phyloP scores from a whole-genome alignment of 1,140 invertebrate genomes.

The Lepidurus couesii region DNA sequence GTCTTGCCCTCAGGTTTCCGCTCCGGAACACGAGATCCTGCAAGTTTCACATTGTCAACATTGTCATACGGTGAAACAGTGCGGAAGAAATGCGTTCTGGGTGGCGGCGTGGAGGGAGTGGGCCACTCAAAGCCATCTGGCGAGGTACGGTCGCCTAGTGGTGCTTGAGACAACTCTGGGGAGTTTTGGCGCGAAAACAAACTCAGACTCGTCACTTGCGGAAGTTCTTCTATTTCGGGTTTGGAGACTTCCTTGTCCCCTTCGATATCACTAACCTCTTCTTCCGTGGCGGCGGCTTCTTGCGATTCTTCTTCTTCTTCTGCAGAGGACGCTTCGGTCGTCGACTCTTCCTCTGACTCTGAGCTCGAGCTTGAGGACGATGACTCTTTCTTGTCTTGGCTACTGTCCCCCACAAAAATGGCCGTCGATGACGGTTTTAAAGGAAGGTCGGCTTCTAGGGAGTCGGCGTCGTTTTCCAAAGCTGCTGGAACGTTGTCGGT shows the following conservation, averaged over 20 bases:
- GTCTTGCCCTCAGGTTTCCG: slow-evolving; percentile 35
- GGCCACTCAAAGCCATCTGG: slow-evolving; percentile 59
- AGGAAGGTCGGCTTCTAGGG: not conserved
- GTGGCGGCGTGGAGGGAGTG: slow-evolving; percentile 30
- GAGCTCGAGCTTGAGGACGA: slow-evolving; percentile 1
- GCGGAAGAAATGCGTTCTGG: slow-evolving; percentile 28
- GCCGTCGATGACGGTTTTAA: not conserved
- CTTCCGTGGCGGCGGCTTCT: slow-evolving; percentile 23
- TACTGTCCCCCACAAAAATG: slow-evolving; percentile 23
- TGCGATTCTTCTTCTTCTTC: slow-evolving; percentile 10
- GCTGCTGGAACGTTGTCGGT: slow-evolving; percentile 48
- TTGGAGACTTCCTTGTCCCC: not conserved
- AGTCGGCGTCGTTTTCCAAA: slow-evolving; percentile 27
- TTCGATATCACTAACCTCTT: slow-evolving; percentile 22
- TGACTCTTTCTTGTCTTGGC: not conserved
- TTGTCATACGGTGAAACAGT: slow-evolving; percentile 26
- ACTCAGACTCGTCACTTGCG: slow-evolving; percentile 3
- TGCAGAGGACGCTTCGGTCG: slow-evolving; percentile 25
- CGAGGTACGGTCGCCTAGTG: slow-evolving; percentile 68
- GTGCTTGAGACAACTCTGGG: slow-evolving; percentile 44
- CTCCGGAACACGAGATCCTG: slow-evolving; percentile 35
- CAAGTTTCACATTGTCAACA: slow-evolving; percentile 20
- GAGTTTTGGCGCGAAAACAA: not conserved
- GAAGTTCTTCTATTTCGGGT: slow-evolving; percentile 23
- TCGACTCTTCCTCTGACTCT: slow-evolving; percentile 27